Base-by-base conservation (phyloP, 2,888 invertebrate genomes). In the Scaptomyza cyrtandrae region DNA sequence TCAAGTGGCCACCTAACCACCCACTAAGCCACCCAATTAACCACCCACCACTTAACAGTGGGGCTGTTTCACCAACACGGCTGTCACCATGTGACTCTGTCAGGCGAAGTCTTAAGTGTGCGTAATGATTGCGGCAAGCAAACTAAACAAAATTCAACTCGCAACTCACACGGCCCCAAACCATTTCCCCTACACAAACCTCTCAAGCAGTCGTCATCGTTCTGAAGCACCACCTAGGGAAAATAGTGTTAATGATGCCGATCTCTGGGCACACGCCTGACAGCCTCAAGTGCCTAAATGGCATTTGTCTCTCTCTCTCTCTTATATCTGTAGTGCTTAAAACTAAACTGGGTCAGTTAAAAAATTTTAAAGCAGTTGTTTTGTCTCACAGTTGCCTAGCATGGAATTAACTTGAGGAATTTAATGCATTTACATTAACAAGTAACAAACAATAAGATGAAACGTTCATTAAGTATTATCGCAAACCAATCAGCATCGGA, bases 191-290 rank as follows among this genome's bases (percentile, higher is more conserved):
- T 10, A 33, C 10, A 16, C 19, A 14, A 10, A 13, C 19, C 39
- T 9, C 9, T 39, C 11, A 39, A 52, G 52, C 52, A 48, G 67
- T 62, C 52, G 63, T 83, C 77, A 79, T 71, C 71, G 60, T 52
- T 58, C 43, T 82, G 86, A 86, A 88, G 83, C 68, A 80, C 71
- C 69, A 72, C 78, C 86, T 77, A 67, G 86, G 83, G 88, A 88
- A 88, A 86, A 86, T 83, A 83, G 88, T 86, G 83, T 86, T 83
- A 88, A 83, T 83, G 83, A 83, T 83, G 88, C 86, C 86, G 83
- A 86, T 88, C 88, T 80, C 67, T 44, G 43, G 48, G 67, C 79
- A 75, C 88, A 71, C 69, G 83, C 77, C 61, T 72, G 79, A 53
- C 65, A 72, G 70, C 63, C 48, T 71, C 70, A 69, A 86, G 78